phyloP scores from a whole-genome alignment of 2,113 vertebrate species.

The Callipepla californica region DNA sequence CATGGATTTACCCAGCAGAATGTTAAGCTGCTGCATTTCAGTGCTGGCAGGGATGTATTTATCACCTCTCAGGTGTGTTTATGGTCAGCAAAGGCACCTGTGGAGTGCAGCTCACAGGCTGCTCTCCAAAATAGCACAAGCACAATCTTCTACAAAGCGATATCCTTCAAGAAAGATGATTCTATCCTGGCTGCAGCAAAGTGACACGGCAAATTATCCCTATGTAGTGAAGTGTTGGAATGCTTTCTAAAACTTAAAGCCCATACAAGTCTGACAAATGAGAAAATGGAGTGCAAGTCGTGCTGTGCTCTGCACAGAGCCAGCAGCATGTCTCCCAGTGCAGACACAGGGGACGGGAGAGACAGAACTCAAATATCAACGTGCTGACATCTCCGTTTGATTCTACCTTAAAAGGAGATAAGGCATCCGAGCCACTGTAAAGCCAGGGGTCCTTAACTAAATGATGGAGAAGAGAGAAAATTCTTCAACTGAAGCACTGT shows the following conservation, averaged over 20 bases:
- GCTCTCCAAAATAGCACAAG: background rate
- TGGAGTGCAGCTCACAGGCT: background rate
- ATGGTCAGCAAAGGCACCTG: background rate
- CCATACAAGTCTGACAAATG: background rate
- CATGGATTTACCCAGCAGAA: background rate
- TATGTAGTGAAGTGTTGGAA: background rate
- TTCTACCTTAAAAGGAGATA: conserved; percentile 25
- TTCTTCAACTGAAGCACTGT: background rate
- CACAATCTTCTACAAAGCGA: background rate
- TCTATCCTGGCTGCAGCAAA: background rate
- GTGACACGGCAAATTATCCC: background rate
- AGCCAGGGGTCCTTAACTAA: background rate
- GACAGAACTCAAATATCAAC: background rate
- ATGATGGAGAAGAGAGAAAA: background rate
- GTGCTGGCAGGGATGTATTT: background rate
- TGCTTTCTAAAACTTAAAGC: background rate
- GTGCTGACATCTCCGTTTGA: background rate
- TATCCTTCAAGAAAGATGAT: background rate
- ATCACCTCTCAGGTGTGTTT: background rate
- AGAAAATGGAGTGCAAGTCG: background rate
- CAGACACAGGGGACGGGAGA: background rate
- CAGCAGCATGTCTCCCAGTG: background rate
- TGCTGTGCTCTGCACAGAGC: background rate
- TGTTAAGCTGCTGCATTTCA: background rate
- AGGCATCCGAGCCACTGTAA: background rate